These are phyloP conservation scores for Nansenia antarctica DNA, from an alignment of 2,113 vertebrate species.

Conservation along the genomic window DNA sequence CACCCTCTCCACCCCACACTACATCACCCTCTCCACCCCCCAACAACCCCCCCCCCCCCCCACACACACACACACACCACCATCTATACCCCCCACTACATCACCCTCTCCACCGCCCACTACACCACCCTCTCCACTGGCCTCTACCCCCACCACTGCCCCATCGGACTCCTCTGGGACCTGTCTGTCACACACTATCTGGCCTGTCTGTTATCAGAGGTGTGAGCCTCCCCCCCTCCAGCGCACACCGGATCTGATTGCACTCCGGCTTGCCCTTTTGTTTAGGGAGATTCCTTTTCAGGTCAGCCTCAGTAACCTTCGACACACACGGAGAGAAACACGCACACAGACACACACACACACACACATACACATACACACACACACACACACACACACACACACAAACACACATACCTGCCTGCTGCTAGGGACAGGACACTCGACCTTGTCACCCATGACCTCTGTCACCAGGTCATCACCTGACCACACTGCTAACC, in stretches of 20 bases:
- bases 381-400: neutral
- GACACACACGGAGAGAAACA: no score
- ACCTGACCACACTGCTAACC: neutral
- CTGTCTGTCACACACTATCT: neutral
- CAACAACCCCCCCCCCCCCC: neutral
- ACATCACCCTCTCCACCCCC: no score
- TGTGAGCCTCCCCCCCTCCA: neutral
- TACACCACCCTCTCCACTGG: neutral
- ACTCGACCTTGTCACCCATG: constrained; percentile 15
- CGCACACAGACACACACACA: no score
- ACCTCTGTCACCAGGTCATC: constrained; percentile 33
- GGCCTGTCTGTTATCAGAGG: neutral
- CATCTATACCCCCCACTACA: neutral
- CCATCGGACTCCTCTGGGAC: neutral
- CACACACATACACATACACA: no score
- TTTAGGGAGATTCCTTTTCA: constrained; percentile 7
- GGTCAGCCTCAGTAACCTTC: neutral
- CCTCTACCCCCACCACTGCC: neutral
- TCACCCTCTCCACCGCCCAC: neutral
- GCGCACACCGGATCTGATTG: constrained; percentile 1
- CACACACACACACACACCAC: no score
- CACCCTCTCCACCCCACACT: no score
- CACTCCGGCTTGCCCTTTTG: neutral
- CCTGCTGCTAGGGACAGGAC: neutral
- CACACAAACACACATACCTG: neutral